phyloP scores from a whole-genome alignment of 1,140 invertebrate species.

The Nasonia vitripennis region DNA sequence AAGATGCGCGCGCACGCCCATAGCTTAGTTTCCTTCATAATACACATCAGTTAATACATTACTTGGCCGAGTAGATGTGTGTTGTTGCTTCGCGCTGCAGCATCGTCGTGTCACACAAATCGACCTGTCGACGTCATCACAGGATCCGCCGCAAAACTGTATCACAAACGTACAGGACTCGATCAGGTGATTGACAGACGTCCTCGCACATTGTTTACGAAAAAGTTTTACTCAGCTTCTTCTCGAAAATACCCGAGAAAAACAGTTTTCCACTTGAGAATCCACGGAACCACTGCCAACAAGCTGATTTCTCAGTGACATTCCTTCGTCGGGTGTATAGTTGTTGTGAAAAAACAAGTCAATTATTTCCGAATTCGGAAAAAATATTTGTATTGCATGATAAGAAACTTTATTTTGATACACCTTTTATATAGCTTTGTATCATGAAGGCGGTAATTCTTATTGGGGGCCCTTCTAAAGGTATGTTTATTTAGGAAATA shows the following conservation, averaged over 20 bases:
- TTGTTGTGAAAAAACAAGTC: neutral
- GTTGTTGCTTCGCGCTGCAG: constrained; percentile 28
- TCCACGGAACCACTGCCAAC: neutral
- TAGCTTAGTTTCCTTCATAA: neutral
- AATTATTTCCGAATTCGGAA: neutral
- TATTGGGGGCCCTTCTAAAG: constrained; percentile 86
- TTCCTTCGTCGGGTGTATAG: neutral
- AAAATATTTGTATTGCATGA: constrained; percentile 3
- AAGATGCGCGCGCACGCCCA: constrained; percentile 15
- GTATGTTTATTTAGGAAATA: constrained; percentile 67
- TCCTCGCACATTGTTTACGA: neutral
- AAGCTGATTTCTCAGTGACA: neutral
- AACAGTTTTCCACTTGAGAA: neutral
- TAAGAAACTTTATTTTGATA: constrained; percentile 25
- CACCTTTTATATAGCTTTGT: constrained; percentile 9
- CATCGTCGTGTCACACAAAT: constrained; percentile 33
- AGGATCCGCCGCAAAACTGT: neutral
- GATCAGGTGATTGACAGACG: neutral
- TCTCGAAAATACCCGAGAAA: neutral
- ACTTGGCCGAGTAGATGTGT: constrained; percentile 14
- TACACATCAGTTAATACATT: no score
- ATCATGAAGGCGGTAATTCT: constrained; percentile 87
- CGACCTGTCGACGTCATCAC: constrained; percentile 44
- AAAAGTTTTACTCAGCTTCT: neutral
- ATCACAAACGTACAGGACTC: neutral